phyloP scores from a whole-genome alignment of 2,797 vertebrate genomes.

The Poeciliopsis infans region DNA sequence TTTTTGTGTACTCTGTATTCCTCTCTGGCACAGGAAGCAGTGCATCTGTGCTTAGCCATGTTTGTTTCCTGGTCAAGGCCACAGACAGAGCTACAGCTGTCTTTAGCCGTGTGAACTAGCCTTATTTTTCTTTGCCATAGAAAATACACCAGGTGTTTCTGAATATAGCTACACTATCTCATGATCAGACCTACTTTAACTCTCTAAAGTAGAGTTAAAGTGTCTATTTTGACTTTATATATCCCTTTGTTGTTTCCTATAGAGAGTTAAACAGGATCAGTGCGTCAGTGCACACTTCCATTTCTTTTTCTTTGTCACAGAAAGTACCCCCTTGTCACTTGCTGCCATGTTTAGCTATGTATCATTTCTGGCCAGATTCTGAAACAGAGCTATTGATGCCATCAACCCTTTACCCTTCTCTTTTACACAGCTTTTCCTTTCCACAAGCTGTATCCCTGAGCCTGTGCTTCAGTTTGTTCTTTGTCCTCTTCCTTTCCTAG shows the following conservation, averaged over 20 bases:
- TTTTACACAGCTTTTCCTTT: not conserved
- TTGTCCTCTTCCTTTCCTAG: not conserved
- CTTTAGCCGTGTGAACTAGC: not conserved
- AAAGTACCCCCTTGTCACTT: not conserved
- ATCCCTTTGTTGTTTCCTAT: not conserved
- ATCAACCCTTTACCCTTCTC: not conserved
- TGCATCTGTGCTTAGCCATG: not conserved
- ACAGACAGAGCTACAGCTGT: not conserved
- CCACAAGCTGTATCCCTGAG: not conserved
- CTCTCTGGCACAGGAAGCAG: not conserved
- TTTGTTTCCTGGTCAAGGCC: not conserved
- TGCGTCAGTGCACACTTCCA: not conserved
- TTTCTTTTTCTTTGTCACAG: not conserved
- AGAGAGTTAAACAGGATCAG: not conserved
- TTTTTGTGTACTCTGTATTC: not conserved
- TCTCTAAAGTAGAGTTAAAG: no score
- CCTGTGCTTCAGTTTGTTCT: not conserved
- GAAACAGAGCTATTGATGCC: not conserved
- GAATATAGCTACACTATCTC: not conserved
- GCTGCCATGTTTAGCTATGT: not conserved
- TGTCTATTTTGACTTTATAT: not conserved
- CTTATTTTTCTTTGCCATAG: not conserved
- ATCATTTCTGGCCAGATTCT: not conserved
- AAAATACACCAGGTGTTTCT: not conserved
- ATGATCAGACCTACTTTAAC: not conserved